phyloP scores from a whole-genome alignment of 2,888 invertebrate genomes.

The Patella pellucida region DNA sequence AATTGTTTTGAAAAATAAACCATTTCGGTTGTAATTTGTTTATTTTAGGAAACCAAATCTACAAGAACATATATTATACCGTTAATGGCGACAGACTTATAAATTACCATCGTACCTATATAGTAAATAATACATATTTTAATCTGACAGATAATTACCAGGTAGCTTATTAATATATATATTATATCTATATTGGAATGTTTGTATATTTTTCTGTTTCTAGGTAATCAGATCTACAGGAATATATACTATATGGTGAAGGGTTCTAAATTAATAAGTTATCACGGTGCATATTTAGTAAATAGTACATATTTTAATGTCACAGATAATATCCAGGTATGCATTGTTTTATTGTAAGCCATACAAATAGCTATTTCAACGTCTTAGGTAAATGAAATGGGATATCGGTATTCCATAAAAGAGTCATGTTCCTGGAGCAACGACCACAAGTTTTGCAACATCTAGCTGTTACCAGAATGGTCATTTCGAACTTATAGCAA shows the following conservation, averaged over 20 bases:
- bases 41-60: constrained; percentile 28
- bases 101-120: constrained; percentile 1
- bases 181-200: too few relatives aligned
- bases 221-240: constrained; percentile 29
- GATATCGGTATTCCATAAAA: too few relatives aligned
- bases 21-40: neutral
- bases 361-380: too few relatives aligned
- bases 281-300: constrained; percentile 4
- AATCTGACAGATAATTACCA: constrained; percentile 23
- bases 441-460: too few relatives aligned
- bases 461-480: too few relatives aligned
- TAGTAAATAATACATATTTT: constrained; percentile 22
- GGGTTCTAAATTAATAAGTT: constrained; percentile 8
- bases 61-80: constrained; percentile 25
- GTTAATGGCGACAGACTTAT: neutral
- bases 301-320: constrained; percentile 24
- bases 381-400: too few relatives aligned
- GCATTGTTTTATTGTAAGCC: constrained; percentile 6
- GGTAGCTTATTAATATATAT: constrained; percentile 10
- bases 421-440: too few relatives aligned
- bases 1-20: too few relatives aligned
- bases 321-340: constrained; percentile 23
- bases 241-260: constrained; percentile 23
- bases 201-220: too few relatives aligned
- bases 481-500: too few relatives aligned